These are phyloP conservation scores for Tachycineta bicolor DNA, from an alignment of 2,113 vertebrate genomes.

Conservation along the genomic window DNA sequence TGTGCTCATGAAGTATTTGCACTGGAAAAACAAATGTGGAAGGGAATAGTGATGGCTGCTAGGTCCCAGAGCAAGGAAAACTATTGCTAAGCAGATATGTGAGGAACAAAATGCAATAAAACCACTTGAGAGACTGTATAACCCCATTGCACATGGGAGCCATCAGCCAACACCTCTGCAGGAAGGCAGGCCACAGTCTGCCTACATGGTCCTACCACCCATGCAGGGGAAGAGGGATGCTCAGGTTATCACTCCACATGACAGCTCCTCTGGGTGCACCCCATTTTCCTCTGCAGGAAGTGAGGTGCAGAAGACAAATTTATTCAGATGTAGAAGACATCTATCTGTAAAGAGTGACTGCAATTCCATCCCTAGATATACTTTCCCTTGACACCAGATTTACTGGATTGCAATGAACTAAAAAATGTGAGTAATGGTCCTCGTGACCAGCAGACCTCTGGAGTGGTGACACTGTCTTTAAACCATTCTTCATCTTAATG, in stretches of 20 bases:
- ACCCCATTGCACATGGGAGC: background rate
- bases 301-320: background rate
- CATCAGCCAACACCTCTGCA: background rate
- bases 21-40: background rate
- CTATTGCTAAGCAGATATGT: background rate
- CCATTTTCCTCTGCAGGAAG: background rate
- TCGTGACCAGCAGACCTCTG: background rate
- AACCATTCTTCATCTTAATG: slow-evolving; percentile 47
- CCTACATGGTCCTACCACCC: background rate
- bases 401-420: slow-evolving; percentile 30
- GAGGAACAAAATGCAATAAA: background rate
- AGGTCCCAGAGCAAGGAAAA: background rate
- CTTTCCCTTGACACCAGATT: slow-evolving; percentile 44
- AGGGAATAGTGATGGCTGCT: background rate
- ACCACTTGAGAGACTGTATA: background rate
- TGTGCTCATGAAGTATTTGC: background rate
- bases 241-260: background rate
- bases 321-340: background rate
- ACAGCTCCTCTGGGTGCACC: background rate
- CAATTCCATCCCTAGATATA: background rate
- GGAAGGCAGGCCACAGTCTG: background rate
- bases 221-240: background rate
- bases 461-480: slow-evolving; percentile 35
- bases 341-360: background rate
- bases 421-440: slow-evolving; percentile 31